phyloP scores from a whole-genome alignment of 92 coral and sea anemone species.

The Blastomussa wellsi region DNA sequence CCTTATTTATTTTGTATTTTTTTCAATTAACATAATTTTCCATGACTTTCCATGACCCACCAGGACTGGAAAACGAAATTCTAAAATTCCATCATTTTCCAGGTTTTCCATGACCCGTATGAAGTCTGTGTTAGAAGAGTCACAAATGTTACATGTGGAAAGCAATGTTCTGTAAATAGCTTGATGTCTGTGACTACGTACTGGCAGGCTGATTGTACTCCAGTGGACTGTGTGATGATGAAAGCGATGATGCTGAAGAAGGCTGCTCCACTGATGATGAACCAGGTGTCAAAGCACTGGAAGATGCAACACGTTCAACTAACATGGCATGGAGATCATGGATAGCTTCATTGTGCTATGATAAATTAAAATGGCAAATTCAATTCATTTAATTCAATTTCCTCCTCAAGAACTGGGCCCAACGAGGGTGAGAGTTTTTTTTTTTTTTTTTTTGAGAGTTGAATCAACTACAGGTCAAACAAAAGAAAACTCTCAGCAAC shows the following conservation, averaged over 20 bases:
- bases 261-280: conserved; percentile 90
- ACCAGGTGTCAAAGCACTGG: conserved; percentile 77
- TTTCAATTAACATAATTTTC: no score
- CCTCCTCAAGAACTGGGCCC: background rate
- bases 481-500: no score
- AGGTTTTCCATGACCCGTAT: no score
- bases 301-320: conserved; percentile 87
- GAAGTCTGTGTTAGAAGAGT: no score
- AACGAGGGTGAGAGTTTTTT: no score
- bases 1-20: no score
- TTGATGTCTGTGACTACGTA: background rate
- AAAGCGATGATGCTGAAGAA: conserved; percentile 84
- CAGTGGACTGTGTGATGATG: conserved; percentile 85
- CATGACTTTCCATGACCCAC: no score
- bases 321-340: conserved; percentile 88
- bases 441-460: no score
- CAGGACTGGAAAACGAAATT: no score
- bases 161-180: background rate
- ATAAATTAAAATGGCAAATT: background rate
- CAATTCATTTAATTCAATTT: background rate
- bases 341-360: conserved; percentile 84
- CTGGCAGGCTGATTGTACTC: conserved; percentile 84
- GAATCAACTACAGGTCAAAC: no score
- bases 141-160: background rate
- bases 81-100: no score